Evolutionary conservation across 2,888 invertebrate species (phyloP), one percentile per base, ranked within the genome.

Genomic region (Agriopis leucophaearia): DNA sequence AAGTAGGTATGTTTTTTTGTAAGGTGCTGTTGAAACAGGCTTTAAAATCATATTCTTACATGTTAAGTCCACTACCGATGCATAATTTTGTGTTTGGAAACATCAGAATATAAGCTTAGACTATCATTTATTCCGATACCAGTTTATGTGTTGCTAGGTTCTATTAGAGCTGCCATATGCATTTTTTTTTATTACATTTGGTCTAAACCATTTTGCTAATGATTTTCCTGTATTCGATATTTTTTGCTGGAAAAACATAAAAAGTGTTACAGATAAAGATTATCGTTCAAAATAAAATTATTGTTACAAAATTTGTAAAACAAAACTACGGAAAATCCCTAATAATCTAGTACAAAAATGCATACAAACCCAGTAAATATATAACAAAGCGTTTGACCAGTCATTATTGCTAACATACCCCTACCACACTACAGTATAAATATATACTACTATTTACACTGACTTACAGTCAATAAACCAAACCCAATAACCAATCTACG

Each of bases 351-450:
- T 42, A 55, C 27, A 44, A 48, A 62, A 27, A 47, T 59, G 71
- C 71, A 73, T 71, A 75, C 75, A 73, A 71, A 62, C 71, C 50
- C 52, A 48, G 51, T 59, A 55, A 64, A 56, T 61, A 60, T 68
- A 71, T 35, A 70, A 78, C 74, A 87, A 89, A 89, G 89, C 88
- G 88, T 83, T 88, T 83, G 91, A 91, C 91, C 88, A 89, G 86
- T 90, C 88, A 91, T 89, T 83, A 89, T 88, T 90, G 90, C 91
- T 92, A 92, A 91, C 91, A 91, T 88, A 85, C 90, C 91, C 87
- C 81, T 78, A 86, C 89, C 89, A 89, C 70, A 73, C 83, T 86
- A 88, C 83, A 76, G 78, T 83, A 79, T 91, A 91, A 90, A 92
- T 91, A 92, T 82, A 87, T 80, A 78, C 92, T 92, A 92, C 85